phyloP scores from a whole-genome alignment of 2,888 invertebrate genomes.

The Stegophylla sp. region DNA sequence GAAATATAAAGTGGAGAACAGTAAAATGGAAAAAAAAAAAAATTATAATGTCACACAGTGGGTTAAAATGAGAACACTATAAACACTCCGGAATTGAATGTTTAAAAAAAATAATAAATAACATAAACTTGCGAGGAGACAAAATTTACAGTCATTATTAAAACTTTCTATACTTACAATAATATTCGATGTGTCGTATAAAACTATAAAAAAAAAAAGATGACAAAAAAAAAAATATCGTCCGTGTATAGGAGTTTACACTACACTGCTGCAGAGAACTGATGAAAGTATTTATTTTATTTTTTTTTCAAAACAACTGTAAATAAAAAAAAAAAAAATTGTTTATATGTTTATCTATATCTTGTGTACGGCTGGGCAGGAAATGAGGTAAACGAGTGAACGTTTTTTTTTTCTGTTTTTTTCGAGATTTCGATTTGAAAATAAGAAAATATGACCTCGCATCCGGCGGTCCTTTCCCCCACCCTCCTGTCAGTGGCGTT shows the following conservation, averaged over 20 bases:
- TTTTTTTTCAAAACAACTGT: no score
- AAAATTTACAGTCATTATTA: background rate
- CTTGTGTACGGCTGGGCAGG: background rate
- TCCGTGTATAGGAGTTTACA: no score
- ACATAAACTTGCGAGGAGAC: no score
- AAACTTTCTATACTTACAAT: background rate
- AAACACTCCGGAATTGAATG: no score
- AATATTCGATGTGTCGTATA: background rate
- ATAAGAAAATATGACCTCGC: background rate
- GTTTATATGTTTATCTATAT: slow-evolving; percentile 1
- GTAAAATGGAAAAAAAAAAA: no score
- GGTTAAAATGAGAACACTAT: no score
- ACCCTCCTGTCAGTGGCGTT: background rate
- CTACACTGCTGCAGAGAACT: background rate
- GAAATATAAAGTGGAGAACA: no score
- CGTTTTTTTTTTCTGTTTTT: background rate
- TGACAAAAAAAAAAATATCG: background rate
- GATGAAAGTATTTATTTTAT: background rate
- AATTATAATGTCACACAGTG: no score
- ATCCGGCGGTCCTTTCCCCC: background rate
- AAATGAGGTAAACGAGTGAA: background rate
- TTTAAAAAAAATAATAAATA: no score
- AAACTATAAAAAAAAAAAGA: background rate
- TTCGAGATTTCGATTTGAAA: background rate
- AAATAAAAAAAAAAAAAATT: slow-evolving; percentile 4